Conservation (phyloP, 2,888 invertebrate genomes). For the Hanleya hanleyi region DNA sequence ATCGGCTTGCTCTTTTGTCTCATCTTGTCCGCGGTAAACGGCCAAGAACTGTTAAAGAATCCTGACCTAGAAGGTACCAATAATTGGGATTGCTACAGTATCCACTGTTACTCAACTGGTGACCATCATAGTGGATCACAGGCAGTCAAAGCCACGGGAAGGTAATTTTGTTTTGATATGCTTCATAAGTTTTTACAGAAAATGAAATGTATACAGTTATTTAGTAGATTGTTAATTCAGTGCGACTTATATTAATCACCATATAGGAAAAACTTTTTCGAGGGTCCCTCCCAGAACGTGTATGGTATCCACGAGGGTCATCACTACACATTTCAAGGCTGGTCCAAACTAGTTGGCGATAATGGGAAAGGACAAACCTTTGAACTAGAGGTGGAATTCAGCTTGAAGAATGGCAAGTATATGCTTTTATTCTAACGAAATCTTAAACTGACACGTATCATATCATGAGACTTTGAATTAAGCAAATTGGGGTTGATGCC, state of each 20-base stretch:
- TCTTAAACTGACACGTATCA: too few species aligned
- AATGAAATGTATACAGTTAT: too few species aligned
- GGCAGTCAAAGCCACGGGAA: not conserved
- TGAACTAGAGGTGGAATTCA: not conserved
- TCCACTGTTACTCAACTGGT: not conserved
- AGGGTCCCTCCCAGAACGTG: not conserved
- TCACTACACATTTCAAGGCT: not conserved
- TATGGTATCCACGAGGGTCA: not conserved
- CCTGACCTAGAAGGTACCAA: not conserved
- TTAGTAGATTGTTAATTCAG: too few species aligned
- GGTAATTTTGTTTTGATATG: not conserved
- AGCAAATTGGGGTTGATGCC: too few species aligned
- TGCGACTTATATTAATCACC: too few species aligned
- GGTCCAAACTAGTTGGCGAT: not conserved
- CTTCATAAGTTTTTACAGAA: too few species aligned
- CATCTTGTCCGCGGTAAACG: not conserved
- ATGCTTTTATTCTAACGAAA: too few species aligned
- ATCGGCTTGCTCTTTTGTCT: not conserved
- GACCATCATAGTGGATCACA: not conserved
- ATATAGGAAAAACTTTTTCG: not conserved
- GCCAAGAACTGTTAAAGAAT: not conserved
- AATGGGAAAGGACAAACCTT: not conserved
- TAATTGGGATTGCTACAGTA: not conserved
- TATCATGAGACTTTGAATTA: too few species aligned
- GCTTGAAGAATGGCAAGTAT: not conserved